A percentile compares a stretch with the other conserved stretches of the same genome.
These are phyloP conservation scores for Symphodus melops DNA, from an alignment of 2,113 vertebrate genomes.

Conservation along the genomic window DNA sequence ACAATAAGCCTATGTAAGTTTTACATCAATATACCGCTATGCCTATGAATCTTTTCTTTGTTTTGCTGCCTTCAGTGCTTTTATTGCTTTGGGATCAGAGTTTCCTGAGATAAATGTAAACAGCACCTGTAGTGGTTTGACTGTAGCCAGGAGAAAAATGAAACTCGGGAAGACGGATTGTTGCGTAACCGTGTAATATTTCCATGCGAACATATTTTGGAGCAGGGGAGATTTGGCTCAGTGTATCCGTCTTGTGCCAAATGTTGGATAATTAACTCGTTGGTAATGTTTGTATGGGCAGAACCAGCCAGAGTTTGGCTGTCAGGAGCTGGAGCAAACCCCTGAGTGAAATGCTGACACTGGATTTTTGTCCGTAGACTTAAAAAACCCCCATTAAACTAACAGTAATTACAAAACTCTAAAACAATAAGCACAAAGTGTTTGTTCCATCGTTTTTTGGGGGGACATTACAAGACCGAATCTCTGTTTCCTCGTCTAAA, in stretches of 20 bases:
- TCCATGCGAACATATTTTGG: slow-evolving; percentile 30
- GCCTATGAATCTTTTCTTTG: slow-evolving; percentile 3
- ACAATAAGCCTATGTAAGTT: neutral
- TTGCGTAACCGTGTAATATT: slow-evolving; percentile 38
- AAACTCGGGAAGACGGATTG: neutral
- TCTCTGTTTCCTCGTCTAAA: too few relatives aligned
- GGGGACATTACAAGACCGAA: too few relatives aligned
- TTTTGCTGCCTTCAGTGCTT: neutral
- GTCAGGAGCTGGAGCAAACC: neutral
- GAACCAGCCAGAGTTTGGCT: too few relatives aligned
- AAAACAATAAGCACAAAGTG: too few relatives aligned
- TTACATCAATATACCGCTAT: slow-evolving; percentile 15
- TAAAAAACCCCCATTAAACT: neutral
- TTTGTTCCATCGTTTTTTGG: too few relatives aligned
- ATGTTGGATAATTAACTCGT: neutral
- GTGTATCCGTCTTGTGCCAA: neutral
- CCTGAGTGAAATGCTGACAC: neutral
- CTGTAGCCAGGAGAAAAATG: neutral
- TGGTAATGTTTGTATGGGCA: neutral
- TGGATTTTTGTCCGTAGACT: neutral
- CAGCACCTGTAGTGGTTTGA: slow-evolving; percentile 50
- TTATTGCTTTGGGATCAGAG: slow-evolving; percentile 20
- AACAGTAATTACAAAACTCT: too few relatives aligned
- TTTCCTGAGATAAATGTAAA: slow-evolving; percentile 44
- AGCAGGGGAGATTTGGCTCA: slow-evolving; percentile 14